Base-by-base conservation (phyloP, 1,140 invertebrate species). In the Tenebrio molitor region DNA sequence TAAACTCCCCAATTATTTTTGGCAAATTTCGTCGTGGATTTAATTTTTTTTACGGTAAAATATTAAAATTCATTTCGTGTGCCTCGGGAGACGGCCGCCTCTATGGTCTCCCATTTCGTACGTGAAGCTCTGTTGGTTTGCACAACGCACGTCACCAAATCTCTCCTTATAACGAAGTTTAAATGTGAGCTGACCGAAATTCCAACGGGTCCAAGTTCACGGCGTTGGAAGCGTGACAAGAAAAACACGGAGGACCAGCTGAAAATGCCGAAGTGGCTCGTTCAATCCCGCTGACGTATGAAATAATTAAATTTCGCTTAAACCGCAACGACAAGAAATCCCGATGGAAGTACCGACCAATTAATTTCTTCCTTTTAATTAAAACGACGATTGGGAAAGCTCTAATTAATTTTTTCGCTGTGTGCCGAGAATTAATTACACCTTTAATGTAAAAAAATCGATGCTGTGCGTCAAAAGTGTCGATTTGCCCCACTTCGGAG, bases 281-380 rank as follows among this genome's bases (percentile, higher is more conserved):
- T n/a, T n/a, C n/a, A 50, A 21, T 50, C 23, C 19, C 44, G 19
- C 19, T 58, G 50, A 58, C 50, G 23, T 12, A 58, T 7, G 23
- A 29, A 25, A 58, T 58, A 58, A 58, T 58, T 58, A 58, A 58
- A 58, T 58, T 58, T 58, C 23, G 19, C 50, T 15, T 29, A 58
- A 29, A 58, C 21, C 14, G 14, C 29, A 58, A 58, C 14, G 23
- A 29, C 21, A 29, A 25, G 23, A 12, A 58, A 58, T 58, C 29
- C 29, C 23, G n/a, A 58, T 58, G 14, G 12, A 58, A 7, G 19
- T 15, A 58, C 16, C 23, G 15, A 29, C 23, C 23, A 58, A n/a
- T 58, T 58, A 25, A 50, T 29, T 25, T 23, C 50, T 25, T 58
- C 50, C 21, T 29, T 58, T 58, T 58, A 58, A 58, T 58, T 58